Conservation (phyloP, 2,797 vertebrate genomes). For the Rhyacichthys aspro region DNA sequence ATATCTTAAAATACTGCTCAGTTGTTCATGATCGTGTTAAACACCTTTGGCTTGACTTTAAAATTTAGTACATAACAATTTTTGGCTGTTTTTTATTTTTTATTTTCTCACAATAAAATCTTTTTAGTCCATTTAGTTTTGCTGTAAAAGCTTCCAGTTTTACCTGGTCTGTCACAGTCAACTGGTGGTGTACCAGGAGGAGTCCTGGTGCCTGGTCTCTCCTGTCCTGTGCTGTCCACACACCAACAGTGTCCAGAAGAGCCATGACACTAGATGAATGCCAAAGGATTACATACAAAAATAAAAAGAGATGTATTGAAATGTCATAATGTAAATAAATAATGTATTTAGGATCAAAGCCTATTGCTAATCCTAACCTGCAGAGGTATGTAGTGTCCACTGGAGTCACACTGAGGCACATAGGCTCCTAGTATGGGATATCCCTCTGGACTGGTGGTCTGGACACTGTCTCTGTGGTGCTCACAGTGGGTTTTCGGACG, state of each 20-base stretch:
- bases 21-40: too few species aligned
- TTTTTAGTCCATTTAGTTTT: too few species aligned
- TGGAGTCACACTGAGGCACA: conserved; percentile 71
- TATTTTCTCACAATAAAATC: too few species aligned
- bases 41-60: too few species aligned
- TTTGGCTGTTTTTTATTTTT: too few species aligned
- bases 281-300: too few species aligned
- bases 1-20: too few species aligned
- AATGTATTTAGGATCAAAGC: too few species aligned
- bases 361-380: conserved; percentile 51
- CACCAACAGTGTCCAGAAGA: conserved; percentile 86
- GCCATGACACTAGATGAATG: conserved; percentile 71
- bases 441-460: conserved; percentile 33
- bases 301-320: too few species aligned
- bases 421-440: conserved; percentile 40
- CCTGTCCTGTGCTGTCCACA: conserved; percentile 76
- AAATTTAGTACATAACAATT: too few species aligned
- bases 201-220: conserved; percentile 74
- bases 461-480: conserved; percentile 64
- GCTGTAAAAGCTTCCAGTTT: conserved; percentile 11
- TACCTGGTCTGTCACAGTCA: conserved; percentile 74
- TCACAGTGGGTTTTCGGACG: conserved; percentile 71
- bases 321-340: too few species aligned
- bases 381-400: conserved; percentile 76
- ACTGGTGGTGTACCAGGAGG: conserved; percentile 54